These are phyloP conservation scores for Drosophila biarmipes DNA, from an alignment of 1,140 invertebrate genomes.

Conservation along the genomic window DNA sequence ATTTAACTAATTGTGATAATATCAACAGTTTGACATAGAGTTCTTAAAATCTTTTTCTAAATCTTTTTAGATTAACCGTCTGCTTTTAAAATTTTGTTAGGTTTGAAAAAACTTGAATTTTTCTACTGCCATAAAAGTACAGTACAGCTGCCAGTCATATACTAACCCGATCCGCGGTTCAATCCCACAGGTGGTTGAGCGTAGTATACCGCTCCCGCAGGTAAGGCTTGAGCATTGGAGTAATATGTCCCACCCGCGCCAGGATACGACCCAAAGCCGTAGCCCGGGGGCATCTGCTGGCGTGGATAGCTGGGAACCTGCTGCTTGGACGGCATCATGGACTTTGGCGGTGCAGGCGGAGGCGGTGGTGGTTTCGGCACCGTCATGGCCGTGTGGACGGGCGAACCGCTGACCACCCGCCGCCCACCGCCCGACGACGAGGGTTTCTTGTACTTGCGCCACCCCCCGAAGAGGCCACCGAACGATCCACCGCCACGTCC, in stretches of 20 bases:
- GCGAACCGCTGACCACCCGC: constrained; percentile 70
- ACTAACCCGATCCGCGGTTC: constrained; percentile 51
- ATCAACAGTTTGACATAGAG: too few relatives aligned
- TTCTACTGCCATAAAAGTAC: too few relatives aligned
- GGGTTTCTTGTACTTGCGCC: constrained; percentile 79
- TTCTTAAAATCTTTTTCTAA: too few relatives aligned
- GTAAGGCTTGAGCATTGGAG: constrained; percentile 60
- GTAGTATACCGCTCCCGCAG: constrained; percentile 64
- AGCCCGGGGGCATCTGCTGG: constrained; percentile 65
- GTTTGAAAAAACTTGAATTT: too few relatives aligned
- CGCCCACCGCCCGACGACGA: constrained; percentile 57
- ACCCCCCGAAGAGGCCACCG: constrained; percentile 73
- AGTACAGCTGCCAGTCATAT: neutral
- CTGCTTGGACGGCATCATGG: constrained; percentile 50
- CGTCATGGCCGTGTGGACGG: constrained; percentile 66
- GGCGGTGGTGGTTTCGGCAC: constrained; percentile 63
- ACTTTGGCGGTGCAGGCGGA: constrained; percentile 39
- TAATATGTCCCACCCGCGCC: constrained; percentile 54
- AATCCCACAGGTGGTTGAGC: constrained; percentile 61
- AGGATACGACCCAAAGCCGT: constrained; percentile 34
- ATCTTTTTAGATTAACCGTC: too few relatives aligned
- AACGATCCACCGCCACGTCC: constrained; percentile 76
- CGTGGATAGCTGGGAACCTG: constrained; percentile 58
- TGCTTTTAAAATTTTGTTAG: too few relatives aligned
- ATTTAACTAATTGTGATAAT: too few relatives aligned